Conservation (phyloP, 2,797 vertebrate genomes). For the Semaprochilodus insignis region DNA sequence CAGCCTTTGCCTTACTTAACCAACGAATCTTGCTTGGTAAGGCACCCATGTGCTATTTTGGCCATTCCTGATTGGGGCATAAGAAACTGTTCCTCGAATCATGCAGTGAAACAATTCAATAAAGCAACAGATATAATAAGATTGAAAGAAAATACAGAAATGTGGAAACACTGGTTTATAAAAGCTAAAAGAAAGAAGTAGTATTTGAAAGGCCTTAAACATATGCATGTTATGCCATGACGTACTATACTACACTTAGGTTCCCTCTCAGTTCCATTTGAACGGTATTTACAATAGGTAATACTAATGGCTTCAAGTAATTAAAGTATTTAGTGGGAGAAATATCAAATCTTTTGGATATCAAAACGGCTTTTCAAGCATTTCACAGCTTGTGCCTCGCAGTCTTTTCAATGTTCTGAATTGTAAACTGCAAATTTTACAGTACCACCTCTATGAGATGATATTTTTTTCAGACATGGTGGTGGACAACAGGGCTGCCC, state of each 20-base stretch:
- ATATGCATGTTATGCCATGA: conserved; percentile 17
- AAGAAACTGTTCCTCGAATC: neutral
- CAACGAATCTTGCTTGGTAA: neutral
- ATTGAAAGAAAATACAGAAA: neutral
- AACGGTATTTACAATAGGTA: conserved; percentile 32
- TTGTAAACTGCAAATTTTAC: conserved; percentile 5
- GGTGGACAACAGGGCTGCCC: conserved; percentile 10
- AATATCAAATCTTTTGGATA: conserved; percentile 24
- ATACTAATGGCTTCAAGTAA: conserved; percentile 49
- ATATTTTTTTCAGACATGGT: conserved; percentile 8
- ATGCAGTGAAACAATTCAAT: conserved; percentile 23
- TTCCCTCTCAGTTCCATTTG: conserved; percentile 19
- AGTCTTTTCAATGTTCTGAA: conserved; percentile 5
- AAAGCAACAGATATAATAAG: neutral
- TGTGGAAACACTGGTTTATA: neutral
- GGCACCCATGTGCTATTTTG: neutral
- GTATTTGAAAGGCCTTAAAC: neutral
- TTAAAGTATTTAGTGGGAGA: conserved; percentile 21
- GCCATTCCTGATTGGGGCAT: neutral
- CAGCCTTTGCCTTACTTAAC: neutral
- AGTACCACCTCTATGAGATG: neutral
- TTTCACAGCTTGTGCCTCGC: neutral
- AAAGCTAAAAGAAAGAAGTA: neutral
- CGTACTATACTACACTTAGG: conserved; percentile 8
- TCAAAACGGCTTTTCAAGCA: neutral